phyloP scores from a whole-genome alignment of 2,797 vertebrate genomes.

The Gastrophryne carolinensis region DNA sequence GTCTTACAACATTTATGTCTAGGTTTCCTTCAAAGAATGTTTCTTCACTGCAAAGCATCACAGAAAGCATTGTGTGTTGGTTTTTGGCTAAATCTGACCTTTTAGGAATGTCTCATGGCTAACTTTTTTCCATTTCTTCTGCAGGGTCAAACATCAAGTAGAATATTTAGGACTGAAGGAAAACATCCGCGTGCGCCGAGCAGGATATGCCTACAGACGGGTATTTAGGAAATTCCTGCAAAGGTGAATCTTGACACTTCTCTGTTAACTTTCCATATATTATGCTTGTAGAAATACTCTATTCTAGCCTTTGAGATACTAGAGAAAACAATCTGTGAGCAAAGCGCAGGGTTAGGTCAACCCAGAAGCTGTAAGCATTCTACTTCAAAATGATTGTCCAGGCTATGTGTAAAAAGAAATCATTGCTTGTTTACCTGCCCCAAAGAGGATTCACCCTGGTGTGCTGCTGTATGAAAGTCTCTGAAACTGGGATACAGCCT shows the following conservation, averaged over 20 bases:
- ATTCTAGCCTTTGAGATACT: neutral
- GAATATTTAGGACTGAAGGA: conserved; percentile 97
- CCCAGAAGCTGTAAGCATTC: neutral
- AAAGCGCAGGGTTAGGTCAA: neutral
- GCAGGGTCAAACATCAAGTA: conserved; percentile 95
- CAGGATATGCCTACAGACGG: conserved; percentile 94
- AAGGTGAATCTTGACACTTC: conserved; percentile 70
- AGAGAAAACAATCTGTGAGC: neutral
- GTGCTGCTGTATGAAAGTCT: too few species aligned
- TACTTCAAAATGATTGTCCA: too few species aligned
- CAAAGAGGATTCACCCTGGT: too few species aligned
- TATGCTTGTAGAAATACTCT: neutral
- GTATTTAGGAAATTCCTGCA: conserved; percentile 94
- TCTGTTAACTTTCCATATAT: neutral
- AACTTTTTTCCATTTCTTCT: conserved; percentile 12
- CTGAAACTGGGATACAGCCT: too few species aligned
- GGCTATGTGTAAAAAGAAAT: too few species aligned
- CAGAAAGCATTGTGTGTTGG: neutral
- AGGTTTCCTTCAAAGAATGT: neutral
- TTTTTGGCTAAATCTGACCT: neutral
- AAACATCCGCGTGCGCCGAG: conserved; percentile 94
- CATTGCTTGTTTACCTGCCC: too few species aligned
- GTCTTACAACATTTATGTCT: too few species aligned
- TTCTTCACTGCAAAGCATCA: neutral
- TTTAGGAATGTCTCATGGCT: neutral